phyloP scores from a whole-genome alignment of 2,888 invertebrate genomes.

The Parapristionchus giblindavisi region DNA sequence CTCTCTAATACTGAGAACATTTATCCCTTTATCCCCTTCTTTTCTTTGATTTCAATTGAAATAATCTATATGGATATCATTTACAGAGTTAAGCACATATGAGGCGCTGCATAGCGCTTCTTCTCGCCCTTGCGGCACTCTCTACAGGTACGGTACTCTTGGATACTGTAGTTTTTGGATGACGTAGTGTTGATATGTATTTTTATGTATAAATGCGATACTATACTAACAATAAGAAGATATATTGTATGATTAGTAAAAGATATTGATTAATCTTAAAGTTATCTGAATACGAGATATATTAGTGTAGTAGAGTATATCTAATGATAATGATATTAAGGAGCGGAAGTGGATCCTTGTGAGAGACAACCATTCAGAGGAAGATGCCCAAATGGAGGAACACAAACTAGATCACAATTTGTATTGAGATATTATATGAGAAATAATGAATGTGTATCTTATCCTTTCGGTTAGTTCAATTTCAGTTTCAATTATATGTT shows the following conservation, averaged over 20 bases:
- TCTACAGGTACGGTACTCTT: slow-evolving; percentile 40
- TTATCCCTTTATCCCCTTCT: background rate
- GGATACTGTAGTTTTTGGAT: no score
- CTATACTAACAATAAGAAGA: no score
- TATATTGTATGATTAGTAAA: no score
- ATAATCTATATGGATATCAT: slow-evolving; percentile 2
- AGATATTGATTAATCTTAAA: no score
- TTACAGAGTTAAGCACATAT: slow-evolving; percentile 20
- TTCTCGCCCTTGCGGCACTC: slow-evolving; percentile 40
- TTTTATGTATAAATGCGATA: no score
- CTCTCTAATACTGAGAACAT: background rate
- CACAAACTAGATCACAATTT: slow-evolving; percentile 63
- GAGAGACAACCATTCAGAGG: slow-evolving; percentile 69
- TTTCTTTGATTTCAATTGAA: background rate
- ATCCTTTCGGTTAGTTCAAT: slow-evolving; percentile 64
- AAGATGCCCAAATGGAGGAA: slow-evolving; percentile 30
- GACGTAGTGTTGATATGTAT: no score
- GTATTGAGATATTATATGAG: slow-evolving; percentile 68
- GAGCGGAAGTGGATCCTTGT: slow-evolving; percentile 62
- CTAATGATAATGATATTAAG: background rate
- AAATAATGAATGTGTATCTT: slow-evolving; percentile 68
- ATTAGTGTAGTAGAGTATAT: no score
- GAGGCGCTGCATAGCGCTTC: slow-evolving; percentile 50
- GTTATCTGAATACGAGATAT: no score
- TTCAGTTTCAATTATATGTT: no score